A percentile compares a stretch with the other conserved stretches of the same genome.
These are phyloP conservation scores for Smittia aterrima DNA, from an alignment of 2,888 invertebrate genomes.

Conservation along the genomic window DNA sequence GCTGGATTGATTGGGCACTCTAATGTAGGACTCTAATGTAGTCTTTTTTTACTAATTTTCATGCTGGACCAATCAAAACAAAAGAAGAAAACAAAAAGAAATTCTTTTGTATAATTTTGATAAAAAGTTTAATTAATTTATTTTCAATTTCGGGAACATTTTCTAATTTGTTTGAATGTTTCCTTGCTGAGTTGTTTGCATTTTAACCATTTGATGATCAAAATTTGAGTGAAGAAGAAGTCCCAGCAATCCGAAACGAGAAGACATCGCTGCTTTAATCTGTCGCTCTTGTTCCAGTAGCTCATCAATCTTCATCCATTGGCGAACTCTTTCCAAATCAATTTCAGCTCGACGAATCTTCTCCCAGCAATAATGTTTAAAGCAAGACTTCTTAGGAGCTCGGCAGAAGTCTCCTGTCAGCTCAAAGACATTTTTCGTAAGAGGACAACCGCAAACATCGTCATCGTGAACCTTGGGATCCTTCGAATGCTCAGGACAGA, in stretches of 20 bases:
- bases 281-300: constrained; percentile 90
- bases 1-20: too few relatives aligned
- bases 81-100: too few relatives aligned
- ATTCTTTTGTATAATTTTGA: too few relatives aligned
- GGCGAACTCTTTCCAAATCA: constrained; percentile 86
- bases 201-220: constrained; percentile 62
- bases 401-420: constrained; percentile 83
- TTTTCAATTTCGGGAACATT: too few relatives aligned
- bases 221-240: constrained; percentile 96
- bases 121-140: too few relatives aligned
- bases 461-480: constrained; percentile 83
- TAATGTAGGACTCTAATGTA: too few relatives aligned
- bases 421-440: constrained; percentile 80
- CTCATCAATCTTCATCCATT: constrained; percentile 93
- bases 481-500: constrained; percentile 97
- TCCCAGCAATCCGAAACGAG: constrained; percentile 86
- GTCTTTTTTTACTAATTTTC: too few relatives aligned
- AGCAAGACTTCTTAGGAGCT: constrained; percentile 85
- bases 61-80: too few relatives aligned
- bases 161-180: too few relatives aligned
- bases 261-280: constrained; percentile 68
- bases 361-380: constrained; percentile 94
- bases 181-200: neutral
- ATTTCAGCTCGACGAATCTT: constrained; percentile 91
- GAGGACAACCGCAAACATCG: constrained; percentile 91